phyloP scores from a whole-genome alignment of 2,797 vertebrate genomes.

The Tolypeutes matacus region DNA sequence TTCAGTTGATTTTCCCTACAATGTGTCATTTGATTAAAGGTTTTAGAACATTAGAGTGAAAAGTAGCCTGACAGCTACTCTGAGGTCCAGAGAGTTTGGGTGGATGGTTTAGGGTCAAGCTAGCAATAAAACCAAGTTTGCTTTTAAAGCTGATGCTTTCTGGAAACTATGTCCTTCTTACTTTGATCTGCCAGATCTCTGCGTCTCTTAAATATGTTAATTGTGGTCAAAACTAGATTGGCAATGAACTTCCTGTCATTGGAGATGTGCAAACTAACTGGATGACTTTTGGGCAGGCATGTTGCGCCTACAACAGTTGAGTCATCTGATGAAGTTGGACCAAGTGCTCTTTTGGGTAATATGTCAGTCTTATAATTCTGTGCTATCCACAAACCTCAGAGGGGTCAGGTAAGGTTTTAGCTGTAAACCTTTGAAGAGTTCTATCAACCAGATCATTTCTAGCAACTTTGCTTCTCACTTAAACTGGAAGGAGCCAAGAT shows the following conservation, averaged over 20 bases:
- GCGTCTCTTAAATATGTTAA: background rate
- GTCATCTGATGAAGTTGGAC: background rate
- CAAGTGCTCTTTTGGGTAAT: background rate
- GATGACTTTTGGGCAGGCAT: background rate
- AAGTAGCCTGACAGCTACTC: background rate
- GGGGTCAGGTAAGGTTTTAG: background rate
- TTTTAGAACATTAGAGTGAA: background rate
- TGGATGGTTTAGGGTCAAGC: background rate
- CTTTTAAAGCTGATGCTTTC: background rate
- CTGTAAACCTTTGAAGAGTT: background rate
- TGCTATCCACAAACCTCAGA: background rate
- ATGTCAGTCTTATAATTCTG: background rate
- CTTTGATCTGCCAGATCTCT: background rate
- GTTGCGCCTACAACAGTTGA: background rate
- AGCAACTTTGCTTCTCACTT: background rate
- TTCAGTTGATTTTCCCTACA: slow-evolving; percentile 7
- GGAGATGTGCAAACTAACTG: background rate
- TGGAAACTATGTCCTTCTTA: background rate
- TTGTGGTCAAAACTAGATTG: background rate
- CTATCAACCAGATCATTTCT: slow-evolving; percentile 4
- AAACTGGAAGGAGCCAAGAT: background rate
- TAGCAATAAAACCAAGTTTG: background rate
- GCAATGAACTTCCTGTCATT: background rate
- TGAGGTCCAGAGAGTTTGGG: background rate
- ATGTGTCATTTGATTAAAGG: background rate